Evolutionary conservation across 2,113 vertebrate genomes (phyloP), one percentile per base, ranked within the genome.

Genomic region (Burhinus bistriatus): DNA sequence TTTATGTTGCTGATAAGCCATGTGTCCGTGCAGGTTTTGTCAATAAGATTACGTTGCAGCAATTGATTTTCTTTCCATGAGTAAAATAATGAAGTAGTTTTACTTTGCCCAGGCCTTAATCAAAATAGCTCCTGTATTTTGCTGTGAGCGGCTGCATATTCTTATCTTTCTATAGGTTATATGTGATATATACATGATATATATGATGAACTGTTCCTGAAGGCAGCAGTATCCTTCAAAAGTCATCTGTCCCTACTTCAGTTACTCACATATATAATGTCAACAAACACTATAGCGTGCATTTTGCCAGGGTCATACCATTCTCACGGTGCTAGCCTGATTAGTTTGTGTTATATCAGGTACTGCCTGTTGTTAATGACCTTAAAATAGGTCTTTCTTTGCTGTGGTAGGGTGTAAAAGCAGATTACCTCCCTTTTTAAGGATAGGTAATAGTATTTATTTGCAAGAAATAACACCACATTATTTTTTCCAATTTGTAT

Each of bases 61-160:
- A 96, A 98, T 95, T 97, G 68, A 97, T 98, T 98, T 95, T 96
- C 70, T 94, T 96, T 95, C 95, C 96, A 80, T 98, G 85, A 96
- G 96, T 96, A 98, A 98, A 98, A 98, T 95, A 98, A 96, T 82
- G 75, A 98, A 97, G 92, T 96, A 97, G 96, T 97, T 96, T 98
- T 97, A 96, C 78, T 97, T 98, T 96, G 83, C 91, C 68, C 91
- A 70, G 87, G 92, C 90, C 89, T 95, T 97, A 97, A 98, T 97
- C 93, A 97, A 97, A 97, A 95, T 62, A 89, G 49, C 44, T 96
- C 77, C 83, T 62, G 89, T 93, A 85, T 87, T 87, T 91, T 47
- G 9, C 62, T 82, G 90, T 72, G 77, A 78, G 29, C 89, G 59
- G 54, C 8, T 95, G 54, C 51, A 71, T 89, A 45, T 83, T 78